Percentiles rank a stretch among this genome's conserved stretches.
phyloP scores from a whole-genome alignment of 2,888 invertebrate genomes.

The Lasioglossum pauxillum region DNA sequence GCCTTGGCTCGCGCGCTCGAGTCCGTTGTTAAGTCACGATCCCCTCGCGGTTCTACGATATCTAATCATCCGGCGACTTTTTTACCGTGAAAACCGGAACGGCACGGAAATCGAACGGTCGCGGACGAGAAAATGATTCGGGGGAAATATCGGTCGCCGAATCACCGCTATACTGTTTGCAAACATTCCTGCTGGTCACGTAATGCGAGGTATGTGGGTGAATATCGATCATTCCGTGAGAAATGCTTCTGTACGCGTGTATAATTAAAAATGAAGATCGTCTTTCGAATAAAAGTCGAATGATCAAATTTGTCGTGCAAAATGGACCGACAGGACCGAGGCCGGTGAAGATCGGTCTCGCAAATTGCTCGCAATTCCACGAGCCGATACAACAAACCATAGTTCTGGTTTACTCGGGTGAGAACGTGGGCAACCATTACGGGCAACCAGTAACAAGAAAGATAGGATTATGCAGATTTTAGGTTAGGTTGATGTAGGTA shows the following conservation, averaged over 20 bases:
- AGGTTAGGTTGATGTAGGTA: constrained; percentile 54
- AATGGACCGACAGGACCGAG: not conserved
- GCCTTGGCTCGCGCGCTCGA: constrained; percentile 51
- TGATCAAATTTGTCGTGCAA: not conserved
- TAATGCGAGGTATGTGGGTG: not conserved
- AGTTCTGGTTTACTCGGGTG: constrained; percentile 23
- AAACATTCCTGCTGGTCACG: not conserved
- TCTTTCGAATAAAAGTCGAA: not conserved
- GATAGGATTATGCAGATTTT: constrained; percentile 48
- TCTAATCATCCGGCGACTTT: not conserved
- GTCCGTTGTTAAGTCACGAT: constrained; percentile 63
- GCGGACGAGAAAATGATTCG: not conserved
- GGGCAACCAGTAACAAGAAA: constrained; percentile 33
- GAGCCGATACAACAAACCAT: constrained; percentile 3
- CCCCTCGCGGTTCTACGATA: constrained; percentile 16
- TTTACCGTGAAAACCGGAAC: constrained; percentile 1
- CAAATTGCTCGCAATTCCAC: constrained; percentile 25
- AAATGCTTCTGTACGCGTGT: not conserved
- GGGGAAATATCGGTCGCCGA: not conserved
- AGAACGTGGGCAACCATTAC: constrained; percentile 25
- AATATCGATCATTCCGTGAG: not conserved
- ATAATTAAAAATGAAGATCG: not conserved
- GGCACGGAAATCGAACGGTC: constrained; percentile 2
- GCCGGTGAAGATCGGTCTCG: not conserved
- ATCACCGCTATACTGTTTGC: not conserved